Evolutionary conservation across 1,140 invertebrate species (phyloP), one percentile per base, ranked within the genome.

Genomic region (Gonatopus flavifemur): DNA sequence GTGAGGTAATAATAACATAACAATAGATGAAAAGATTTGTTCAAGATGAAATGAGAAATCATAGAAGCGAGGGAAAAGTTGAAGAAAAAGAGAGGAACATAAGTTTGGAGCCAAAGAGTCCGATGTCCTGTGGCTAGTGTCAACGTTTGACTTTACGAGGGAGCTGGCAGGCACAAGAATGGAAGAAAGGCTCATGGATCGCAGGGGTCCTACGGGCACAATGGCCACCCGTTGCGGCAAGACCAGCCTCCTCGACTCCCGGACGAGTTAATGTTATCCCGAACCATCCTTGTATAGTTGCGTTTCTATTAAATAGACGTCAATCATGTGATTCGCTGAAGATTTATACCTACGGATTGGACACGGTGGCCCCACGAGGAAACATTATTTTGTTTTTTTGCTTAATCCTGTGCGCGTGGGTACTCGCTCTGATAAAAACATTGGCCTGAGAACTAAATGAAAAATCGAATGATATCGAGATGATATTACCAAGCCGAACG

Each of bases 101-200:
- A 33, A 33, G 22, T 44, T 31, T 47, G 35, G 51, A 47, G 37
- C 49, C 48, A 36, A 36, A 50, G 41, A 61, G 47, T 42, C 42
- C n/a, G 62, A 52, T 65, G 63, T 72, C 71, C 71, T 58, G 69
- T 58, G 60, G 67, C 62, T 69, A 72, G 69, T 73, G 71, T 74
- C 72, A 72, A 71, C 70, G 66, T 72, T 71, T 74, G 71, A 74
- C 62, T 76, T 76, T 74, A 76, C 69, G 70, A 75, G 68, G 60
- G 64, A 69, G 59, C 67, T 69, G 65, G 67, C 59, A 62, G 60
- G 53, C 58, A 58, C 36, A 40, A 56, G 62, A 69, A 64, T 61
- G 59, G 61, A 57, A 62, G 64, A 69, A 60, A 62, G 63, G 32
- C 40, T 35, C 42, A 41, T 44, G 51, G 58, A 59, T 67, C 57